phyloP scores from a whole-genome alignment of 2,888 invertebrate genomes.

The Drosophila bunnanda region DNA sequence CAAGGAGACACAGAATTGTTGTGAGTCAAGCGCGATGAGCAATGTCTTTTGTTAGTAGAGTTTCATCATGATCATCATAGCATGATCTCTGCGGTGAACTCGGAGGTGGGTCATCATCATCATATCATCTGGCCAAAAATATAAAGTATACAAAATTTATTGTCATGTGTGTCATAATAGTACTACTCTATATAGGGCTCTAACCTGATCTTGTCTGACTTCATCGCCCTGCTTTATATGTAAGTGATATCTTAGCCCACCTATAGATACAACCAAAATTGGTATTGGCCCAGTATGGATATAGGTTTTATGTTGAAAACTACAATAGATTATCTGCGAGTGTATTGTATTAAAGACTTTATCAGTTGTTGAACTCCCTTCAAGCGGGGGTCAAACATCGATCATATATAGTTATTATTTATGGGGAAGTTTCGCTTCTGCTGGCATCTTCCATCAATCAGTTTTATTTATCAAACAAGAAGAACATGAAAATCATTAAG shows the following conservation, averaged over 20 bases:
- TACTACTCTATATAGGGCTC: conserved; percentile 4
- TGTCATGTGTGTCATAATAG: neutral
- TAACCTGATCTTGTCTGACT: conserved; percentile 25
- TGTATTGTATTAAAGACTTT: conserved; percentile 2
- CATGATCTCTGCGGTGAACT: conserved; percentile 23
- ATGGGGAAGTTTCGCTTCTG: neutral
- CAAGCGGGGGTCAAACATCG: neutral
- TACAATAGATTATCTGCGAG: neutral
- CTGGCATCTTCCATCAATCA: conserved; percentile 1
- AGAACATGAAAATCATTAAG: neutral
- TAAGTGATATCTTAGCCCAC: conserved; percentile 14
- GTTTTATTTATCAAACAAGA: conserved; percentile 1
- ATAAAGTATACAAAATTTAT: neutral
- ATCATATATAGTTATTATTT: conserved; percentile 3
- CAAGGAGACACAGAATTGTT: conserved; percentile 20
- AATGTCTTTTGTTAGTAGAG: conserved; percentile 10
- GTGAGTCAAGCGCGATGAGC: conserved; percentile 32
- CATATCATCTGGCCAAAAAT: conserved; percentile 26
- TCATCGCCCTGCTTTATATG: conserved; percentile 34
- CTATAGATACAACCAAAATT: conserved; percentile 12
- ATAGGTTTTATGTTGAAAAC: neutral
- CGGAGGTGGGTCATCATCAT: conserved; percentile 16
- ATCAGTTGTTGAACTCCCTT: conserved; percentile 20
- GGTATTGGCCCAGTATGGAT: neutral
- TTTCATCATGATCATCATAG: conserved; percentile 14